Conservation (phyloP, 2,113 vertebrate species). For the Falco punctatus region DNA sequence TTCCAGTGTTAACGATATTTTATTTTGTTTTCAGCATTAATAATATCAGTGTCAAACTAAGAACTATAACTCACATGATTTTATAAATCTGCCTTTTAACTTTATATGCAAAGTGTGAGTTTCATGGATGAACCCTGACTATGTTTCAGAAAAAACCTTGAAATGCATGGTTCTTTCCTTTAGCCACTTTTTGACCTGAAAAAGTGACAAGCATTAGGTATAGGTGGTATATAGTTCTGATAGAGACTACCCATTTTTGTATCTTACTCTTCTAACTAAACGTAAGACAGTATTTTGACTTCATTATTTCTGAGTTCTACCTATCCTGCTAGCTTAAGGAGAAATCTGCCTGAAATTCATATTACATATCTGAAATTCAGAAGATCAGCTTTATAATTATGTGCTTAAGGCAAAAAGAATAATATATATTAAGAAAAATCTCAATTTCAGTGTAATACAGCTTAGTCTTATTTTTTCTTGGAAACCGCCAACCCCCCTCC, state of each 20-base stretch:
- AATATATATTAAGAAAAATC: slow-evolving; percentile 36
- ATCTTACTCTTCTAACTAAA: background rate
- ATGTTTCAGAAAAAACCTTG: background rate
- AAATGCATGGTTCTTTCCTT: background rate
- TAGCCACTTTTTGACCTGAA: background rate
- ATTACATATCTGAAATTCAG: slow-evolving; percentile 1
- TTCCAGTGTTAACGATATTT: background rate
- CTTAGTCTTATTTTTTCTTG: slow-evolving; percentile 37
- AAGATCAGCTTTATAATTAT: slow-evolving; percentile 21
- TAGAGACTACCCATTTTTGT: background rate
- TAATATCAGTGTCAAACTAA: background rate
- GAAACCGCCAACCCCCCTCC: background rate
- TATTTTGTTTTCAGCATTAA: background rate
- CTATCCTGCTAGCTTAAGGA: background rate
- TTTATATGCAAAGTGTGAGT: background rate
- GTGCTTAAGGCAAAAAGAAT: slow-evolving; percentile 10
- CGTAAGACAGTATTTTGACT: background rate
- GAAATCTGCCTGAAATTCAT: slow-evolving; percentile 5
- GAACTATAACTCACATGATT: background rate
- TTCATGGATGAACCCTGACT: background rate
- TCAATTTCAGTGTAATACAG: background rate
- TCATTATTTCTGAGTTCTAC: background rate
- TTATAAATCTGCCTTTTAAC: background rate
- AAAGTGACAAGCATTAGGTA: background rate
- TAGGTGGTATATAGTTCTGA: background rate